Conservation (phyloP, 2,888 invertebrate genomes). For the Aleiodes testaceus region DNA sequence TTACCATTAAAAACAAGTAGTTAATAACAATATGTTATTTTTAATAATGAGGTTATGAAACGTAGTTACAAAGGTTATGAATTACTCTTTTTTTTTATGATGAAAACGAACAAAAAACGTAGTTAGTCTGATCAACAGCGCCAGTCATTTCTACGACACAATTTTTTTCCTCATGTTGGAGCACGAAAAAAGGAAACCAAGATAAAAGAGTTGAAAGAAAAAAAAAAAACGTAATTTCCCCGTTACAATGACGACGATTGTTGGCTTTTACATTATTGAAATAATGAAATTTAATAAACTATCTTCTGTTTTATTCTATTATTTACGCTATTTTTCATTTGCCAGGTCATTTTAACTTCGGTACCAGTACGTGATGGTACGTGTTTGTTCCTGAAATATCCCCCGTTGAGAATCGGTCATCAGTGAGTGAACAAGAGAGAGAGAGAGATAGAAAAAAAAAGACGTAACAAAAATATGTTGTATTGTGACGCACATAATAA, state of each 20-base stretch:
- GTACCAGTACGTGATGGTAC: constrained; percentile 57
- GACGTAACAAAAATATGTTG: no score
- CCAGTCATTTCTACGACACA: no score
- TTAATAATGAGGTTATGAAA: constrained; percentile 58
- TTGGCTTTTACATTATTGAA: not conserved
- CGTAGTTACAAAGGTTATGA: constrained; percentile 53
- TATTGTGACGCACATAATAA: no score
- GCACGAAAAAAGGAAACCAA: not conserved
- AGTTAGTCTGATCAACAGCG: no score
- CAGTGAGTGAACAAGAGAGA: constrained; percentile 1
- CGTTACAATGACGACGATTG: not conserved
- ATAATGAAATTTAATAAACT: not conserved
- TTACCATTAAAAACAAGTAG: constrained; percentile 8
- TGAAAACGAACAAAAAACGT: constrained; percentile 11
- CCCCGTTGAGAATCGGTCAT: not conserved
- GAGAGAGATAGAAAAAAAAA: not conserved
- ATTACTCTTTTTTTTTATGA: constrained; percentile 22
- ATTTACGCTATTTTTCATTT: constrained; percentile 43
- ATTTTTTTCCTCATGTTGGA: not conserved
- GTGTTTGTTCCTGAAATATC: constrained; percentile 22
- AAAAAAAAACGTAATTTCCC: no score
- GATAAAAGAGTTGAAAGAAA: not conserved
- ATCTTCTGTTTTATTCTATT: not conserved
- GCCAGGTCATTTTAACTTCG: constrained; percentile 65
- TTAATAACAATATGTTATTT: constrained; percentile 63